These are phyloP conservation scores for Ectropis crepuscularia DNA, from an alignment of 2,888 invertebrate species.

Conservation along the genomic window DNA sequence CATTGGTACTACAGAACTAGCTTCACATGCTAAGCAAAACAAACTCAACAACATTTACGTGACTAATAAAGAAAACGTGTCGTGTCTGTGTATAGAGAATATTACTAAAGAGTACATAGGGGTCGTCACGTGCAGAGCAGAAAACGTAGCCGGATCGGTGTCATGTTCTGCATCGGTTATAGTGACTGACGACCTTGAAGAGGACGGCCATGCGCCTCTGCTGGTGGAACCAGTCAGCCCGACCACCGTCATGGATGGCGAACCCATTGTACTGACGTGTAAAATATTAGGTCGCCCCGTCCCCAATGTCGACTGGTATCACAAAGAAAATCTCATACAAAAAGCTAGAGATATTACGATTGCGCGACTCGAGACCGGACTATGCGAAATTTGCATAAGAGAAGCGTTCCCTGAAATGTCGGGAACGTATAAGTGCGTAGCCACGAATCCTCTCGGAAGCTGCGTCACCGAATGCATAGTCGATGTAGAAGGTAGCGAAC, in stretches of 20 bases:
- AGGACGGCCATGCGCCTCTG: conserved; percentile 87
- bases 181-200: conserved; percentile 64
- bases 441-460: conserved; percentile 93
- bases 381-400: conserved; percentile 91
- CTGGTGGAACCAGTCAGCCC: conserved; percentile 90
- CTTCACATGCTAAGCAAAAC: conserved; percentile 78
- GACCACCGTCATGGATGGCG: conserved; percentile 94
- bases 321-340: conserved; percentile 88
- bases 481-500: conserved; percentile 90
- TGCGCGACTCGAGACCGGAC: conserved; percentile 90
- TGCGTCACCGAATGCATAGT: conserved; percentile 90
- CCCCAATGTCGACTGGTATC: conserved; percentile 93
- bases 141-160: conserved; percentile 95
- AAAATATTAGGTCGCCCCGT: conserved; percentile 90
- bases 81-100: conserved; percentile 91
- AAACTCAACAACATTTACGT: conserved; percentile 89
- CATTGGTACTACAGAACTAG: conserved; percentile 89
- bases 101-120: conserved; percentile 89
- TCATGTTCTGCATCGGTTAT: conserved; percentile 92
- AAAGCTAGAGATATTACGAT: conserved; percentile 92
- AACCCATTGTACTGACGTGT: conserved; percentile 90
- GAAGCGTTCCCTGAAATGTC: conserved; percentile 97
- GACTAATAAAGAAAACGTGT: conserved; percentile 89
- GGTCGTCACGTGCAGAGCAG: conserved; percentile 93
- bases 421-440: conserved; percentile 93